Evolutionary conservation across 2,888 invertebrate genomes (phyloP).

Genomic region (Neocrepidodera transversa): DNA sequence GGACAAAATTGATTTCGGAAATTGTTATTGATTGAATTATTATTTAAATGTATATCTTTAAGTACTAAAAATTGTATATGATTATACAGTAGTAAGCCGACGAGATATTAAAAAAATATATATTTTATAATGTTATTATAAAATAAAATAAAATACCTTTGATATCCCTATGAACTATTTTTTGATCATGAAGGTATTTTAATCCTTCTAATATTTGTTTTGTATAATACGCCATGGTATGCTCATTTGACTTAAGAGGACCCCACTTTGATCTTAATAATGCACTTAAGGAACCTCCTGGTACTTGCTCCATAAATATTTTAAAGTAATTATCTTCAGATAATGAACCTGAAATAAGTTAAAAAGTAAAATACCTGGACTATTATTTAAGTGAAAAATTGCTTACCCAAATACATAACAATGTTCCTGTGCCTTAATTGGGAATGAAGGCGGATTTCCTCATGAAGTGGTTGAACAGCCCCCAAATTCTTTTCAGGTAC

Average conservation of each 20-base stretch:
- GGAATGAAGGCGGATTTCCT: slow-evolving; percentile 97
- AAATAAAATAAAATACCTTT: slow-evolving; percentile 78
- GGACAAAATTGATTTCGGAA: too few species aligned
- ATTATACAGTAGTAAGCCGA: too few species aligned
- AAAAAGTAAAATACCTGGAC: too few species aligned
- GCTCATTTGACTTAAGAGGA: slow-evolving; percentile 93
- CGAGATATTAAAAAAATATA: too few species aligned
- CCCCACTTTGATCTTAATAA: slow-evolving; percentile 97
- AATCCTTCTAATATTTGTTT: slow-evolving; percentile 96
- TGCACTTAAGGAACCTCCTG: slow-evolving; percentile 82
- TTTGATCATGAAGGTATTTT: slow-evolving; percentile 97
- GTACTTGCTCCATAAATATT: slow-evolving; percentile 99
- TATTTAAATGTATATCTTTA: too few species aligned
- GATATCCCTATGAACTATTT: slow-evolving; percentile 98
- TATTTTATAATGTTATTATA: too few species aligned
- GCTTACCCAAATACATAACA: slow-evolving; percentile 68
- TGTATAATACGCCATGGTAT: slow-evolving; percentile 95
- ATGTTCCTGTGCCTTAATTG: slow-evolving; percentile 95
- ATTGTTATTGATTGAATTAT: too few species aligned
- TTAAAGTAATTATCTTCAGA: slow-evolving; percentile 96
- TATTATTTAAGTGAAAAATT: too few species aligned
- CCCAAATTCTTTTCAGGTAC: slow-evolving; percentile 95
- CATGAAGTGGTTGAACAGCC: slow-evolving; percentile 96
- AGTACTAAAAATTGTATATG: too few species aligned
- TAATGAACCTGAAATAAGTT: slow-evolving; percentile 76